Evolutionary conservation across 2,113 vertebrate species (phyloP).

Genomic region (Synodontis membranacea): DNA sequence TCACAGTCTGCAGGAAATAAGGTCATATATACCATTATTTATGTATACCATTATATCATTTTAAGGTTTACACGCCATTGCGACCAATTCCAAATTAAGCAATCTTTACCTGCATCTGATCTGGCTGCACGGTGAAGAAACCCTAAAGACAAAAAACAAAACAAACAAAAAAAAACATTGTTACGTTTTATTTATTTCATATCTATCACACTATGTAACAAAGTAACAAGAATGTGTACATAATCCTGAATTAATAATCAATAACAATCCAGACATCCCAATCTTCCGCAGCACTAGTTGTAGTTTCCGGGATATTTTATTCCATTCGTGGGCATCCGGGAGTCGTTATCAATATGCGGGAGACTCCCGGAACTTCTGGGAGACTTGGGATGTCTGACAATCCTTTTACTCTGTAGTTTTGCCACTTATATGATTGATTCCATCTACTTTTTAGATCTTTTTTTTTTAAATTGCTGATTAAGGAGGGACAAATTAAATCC

Average conservation of each 20-base stretch:
- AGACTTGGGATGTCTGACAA: no score
- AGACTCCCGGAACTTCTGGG: no score
- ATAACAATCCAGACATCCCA: no score
- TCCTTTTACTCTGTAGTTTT: no score
- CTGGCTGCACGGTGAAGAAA: constrained; percentile 78
- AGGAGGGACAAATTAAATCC: not conserved
- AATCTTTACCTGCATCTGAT: constrained; percentile 93
- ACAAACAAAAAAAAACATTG: not conserved
- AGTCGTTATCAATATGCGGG: no score
- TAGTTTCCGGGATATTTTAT: no score
- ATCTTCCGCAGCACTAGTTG: no score
- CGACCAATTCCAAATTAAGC: not conserved
- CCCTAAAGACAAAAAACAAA: constrained; percentile 72
- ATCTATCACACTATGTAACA: not conserved
- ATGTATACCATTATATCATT: not conserved
- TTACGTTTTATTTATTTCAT: not conserved
- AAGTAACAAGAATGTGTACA: not conserved
- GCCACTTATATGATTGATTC: not conserved
- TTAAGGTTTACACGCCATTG: not conserved
- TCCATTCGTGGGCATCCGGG: no score
- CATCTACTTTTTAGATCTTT: not conserved
- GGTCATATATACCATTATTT: not conserved
- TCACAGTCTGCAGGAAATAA: constrained; percentile 78
- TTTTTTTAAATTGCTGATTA: not conserved
- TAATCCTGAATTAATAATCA: not conserved